phyloP scores from a whole-genome alignment of 1,140 invertebrate species.

The Magallana angulata region DNA sequence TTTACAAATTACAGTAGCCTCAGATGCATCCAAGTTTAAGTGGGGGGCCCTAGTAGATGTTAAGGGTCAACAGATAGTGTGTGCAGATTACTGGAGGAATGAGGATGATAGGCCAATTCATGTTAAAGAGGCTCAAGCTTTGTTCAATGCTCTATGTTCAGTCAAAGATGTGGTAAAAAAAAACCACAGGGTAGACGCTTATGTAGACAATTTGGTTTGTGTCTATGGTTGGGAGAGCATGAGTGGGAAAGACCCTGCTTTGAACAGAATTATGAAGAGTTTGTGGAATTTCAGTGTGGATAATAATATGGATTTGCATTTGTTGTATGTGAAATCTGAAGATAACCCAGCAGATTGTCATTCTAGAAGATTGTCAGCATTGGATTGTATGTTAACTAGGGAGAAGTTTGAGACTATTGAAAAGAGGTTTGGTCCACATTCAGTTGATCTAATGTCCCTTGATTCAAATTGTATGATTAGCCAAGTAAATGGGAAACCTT shows the following conservation, averaged over 20 bases:
- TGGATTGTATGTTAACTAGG: conserved; percentile 4
- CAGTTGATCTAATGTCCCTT: conserved; percentile 42
- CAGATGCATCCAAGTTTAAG: conserved; percentile 36
- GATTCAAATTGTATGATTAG: conserved; percentile 42
- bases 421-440: conserved; percentile 35
- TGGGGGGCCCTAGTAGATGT: conserved; percentile 27
- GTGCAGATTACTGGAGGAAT: neutral
- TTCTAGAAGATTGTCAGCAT: neutral
- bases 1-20: conserved; percentile 39
- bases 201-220: conserved; percentile 37
- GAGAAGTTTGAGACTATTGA: neutral
- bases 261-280: conserved; percentile 22
- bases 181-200: conserved; percentile 45
- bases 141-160: conserved; percentile 29
- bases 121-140: conserved; percentile 49
- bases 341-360: conserved; percentile 40
- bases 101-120: conserved; percentile 44
- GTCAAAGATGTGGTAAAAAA: neutral
- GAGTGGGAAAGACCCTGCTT: neutral
- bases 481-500: neutral
- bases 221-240: conserved; percentile 44
- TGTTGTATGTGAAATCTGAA: conserved; percentile 41
- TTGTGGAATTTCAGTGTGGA: neutral
- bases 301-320: conserved; percentile 33
- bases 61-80: neutral